These are phyloP conservation scores for Aurelia coerulea DNA, from an alignment of 30 jellyfish, hydroid and myxozoan genomes.

Conservation along the genomic window DNA sequence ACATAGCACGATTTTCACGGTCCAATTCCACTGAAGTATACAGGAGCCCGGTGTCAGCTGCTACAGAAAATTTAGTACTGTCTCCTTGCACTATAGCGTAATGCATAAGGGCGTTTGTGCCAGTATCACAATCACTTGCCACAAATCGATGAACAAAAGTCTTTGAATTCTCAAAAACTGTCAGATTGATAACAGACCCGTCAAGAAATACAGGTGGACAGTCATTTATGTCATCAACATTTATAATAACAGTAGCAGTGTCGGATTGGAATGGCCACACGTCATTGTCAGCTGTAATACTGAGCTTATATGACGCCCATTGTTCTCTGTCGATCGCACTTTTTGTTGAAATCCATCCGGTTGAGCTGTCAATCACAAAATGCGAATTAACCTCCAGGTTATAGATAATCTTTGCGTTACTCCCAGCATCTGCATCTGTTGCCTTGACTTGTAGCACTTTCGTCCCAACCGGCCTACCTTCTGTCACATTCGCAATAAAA, in stretches of 20 bases:
- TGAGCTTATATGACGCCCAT: conserved; percentile 67
- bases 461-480: conserved; percentile 74
- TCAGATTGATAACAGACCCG: conserved; percentile 59
- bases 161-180: conserved; percentile 75
- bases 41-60: conserved; percentile 74
- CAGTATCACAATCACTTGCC: conserved; percentile 89
- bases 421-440: conserved; percentile 81
- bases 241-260: conserved; percentile 68
- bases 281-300: conserved; percentile 72
- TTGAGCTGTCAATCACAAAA: conserved; percentile 67
- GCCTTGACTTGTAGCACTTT: conserved; percentile 69
- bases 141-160: conserved; percentile 76
- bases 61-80: conserved; percentile 48
- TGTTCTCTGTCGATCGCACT: conserved; percentile 79
- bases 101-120: conserved; percentile 59
- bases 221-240: conserved; percentile 90
- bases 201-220: conserved; percentile 85
- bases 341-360: conserved; percentile 86
- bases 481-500: conserved; percentile 74
- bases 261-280: conserved; percentile 84
- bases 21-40: conserved; percentile 63
- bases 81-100: conserved; percentile 61
- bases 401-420: conserved; percentile 59
- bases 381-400: conserved; percentile 61
- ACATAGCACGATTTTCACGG: conserved; percentile 69